These are phyloP conservation scores for Drosophila flavopinicola DNA, from an alignment of 2,888 invertebrate genomes.

Conservation along the genomic window DNA sequence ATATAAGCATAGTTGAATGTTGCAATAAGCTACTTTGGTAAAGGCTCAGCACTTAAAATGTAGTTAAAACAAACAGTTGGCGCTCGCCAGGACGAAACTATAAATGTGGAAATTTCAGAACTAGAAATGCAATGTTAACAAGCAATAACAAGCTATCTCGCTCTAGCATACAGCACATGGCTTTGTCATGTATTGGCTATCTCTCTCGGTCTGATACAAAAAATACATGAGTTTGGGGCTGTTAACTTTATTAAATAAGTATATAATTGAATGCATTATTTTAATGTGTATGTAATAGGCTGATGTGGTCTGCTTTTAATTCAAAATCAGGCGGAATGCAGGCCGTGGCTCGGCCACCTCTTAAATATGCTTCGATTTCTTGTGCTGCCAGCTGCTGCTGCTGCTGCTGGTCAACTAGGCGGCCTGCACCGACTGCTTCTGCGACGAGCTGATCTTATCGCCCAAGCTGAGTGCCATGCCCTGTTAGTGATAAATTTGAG, in stretches of 20 bases:
- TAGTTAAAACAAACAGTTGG: no score
- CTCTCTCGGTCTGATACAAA: neutral
- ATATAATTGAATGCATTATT: slow-evolving; percentile 36
- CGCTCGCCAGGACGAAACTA: no score
- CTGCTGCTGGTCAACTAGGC: slow-evolving; percentile 63
- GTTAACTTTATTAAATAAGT: slow-evolving; percentile 54
- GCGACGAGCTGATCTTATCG: slow-evolving; percentile 98
- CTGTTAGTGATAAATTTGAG: slow-evolving; percentile 85
- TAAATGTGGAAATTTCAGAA: neutral
- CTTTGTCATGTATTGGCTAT: neutral
- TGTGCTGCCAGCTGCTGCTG: slow-evolving; percentile 27
- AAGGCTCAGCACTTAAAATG: no score
- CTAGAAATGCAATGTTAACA: no score
- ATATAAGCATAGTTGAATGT: no score
- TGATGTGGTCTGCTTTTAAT: slow-evolving; percentile 40
- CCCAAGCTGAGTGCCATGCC: slow-evolving; percentile 99
- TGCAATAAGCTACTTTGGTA: no score
- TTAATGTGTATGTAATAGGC: slow-evolving; percentile 40
- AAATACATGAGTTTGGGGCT: slow-evolving; percentile 13
- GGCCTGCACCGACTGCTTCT: slow-evolving; percentile 87
- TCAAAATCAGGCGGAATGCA: slow-evolving; percentile 55
- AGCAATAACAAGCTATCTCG: neutral
- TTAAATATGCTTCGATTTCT: slow-evolving; percentile 31
- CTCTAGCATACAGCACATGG: slow-evolving; percentile 1
- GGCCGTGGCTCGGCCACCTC: slow-evolving; percentile 39